Percentiles rank a stretch among this genome's conserved stretches.
Evolutionary conservation across 2,888 invertebrate genomes (phyloP).

Genomic region (Linnaemya vulpina): DNA sequence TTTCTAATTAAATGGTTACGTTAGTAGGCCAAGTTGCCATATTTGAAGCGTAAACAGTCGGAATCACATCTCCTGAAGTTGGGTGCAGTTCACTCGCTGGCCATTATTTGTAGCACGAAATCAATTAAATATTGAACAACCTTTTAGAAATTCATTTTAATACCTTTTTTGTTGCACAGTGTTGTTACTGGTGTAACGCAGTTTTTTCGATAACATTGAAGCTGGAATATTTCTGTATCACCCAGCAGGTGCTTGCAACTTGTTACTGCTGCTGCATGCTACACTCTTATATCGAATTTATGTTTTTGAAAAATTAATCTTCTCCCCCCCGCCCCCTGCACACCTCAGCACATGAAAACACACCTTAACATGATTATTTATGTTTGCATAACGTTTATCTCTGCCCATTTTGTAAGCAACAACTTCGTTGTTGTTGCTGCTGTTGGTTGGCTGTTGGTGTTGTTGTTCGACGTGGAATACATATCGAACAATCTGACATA

Average conservation of each 20-base stretch:
- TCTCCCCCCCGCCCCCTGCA: neutral
- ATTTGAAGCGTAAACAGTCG: no score
- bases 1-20: no score
- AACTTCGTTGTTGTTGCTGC: neutral
- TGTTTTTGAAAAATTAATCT: neutral
- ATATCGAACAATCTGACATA: conserved; percentile 44
- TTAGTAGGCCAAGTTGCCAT: no score
- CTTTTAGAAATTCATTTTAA: no score
- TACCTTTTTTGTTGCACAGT: no score
- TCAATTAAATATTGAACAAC: no score
- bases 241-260: neutral
- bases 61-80: no score
- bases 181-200: no score
- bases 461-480: conserved; percentile 11
- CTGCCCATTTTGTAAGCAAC: neutral
- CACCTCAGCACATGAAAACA: neutral
- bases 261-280: neutral
- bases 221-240: neutral
- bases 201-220: no score
- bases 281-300: neutral
- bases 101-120: no score
- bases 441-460: neutral
- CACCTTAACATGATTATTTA: neutral
- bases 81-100: no score
- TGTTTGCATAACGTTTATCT: neutral